Evolutionary conservation across 23 tunicate species (phyloP).

Genomic region (Halocynthia aurantium): DNA sequence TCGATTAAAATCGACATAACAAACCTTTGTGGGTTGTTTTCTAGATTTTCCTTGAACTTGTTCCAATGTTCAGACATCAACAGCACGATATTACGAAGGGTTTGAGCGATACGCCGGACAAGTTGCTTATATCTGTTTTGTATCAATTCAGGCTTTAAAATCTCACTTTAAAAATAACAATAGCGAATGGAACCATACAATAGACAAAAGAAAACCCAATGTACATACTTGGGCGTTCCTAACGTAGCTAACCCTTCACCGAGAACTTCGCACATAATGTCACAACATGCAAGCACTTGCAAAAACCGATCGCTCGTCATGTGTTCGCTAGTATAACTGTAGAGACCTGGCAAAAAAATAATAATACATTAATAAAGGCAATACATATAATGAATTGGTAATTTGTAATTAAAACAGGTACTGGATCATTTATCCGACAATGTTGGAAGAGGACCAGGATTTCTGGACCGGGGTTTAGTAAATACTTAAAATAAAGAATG

Average conservation of each 20-base stretch:
- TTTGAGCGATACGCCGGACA: constrained; percentile 78
- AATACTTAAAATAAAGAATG: too few relatives aligned
- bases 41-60: neutral
- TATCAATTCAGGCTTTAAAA: too few relatives aligned
- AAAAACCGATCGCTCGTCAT: constrained; percentile 45
- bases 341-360: constrained; percentile 20
- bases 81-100: constrained; percentile 58
- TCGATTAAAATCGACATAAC: too few relatives aligned
- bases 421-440: too few relatives aligned
- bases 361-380: neutral
- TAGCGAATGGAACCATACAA: neutral
- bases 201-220: neutral
- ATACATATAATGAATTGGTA: too few relatives aligned
- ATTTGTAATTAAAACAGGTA: too few relatives aligned
- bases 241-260: constrained; percentile 74
- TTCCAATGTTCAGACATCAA: constrained; percentile 64
- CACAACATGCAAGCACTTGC: constrained; percentile 58
- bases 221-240: constrained; percentile 65
- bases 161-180: too few relatives aligned
- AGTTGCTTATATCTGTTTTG: constrained; percentile 70
- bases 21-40: neutral
- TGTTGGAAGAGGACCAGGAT: too few relatives aligned
- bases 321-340: constrained; percentile 2
- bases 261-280: constrained; percentile 66
- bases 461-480: too few relatives aligned